A percentile compares a stretch with the other conserved stretches of the same genome.
Evolutionary conservation across 1,140 invertebrate species (phyloP).

Genomic region (Zaprionus camerounensis): DNA sequence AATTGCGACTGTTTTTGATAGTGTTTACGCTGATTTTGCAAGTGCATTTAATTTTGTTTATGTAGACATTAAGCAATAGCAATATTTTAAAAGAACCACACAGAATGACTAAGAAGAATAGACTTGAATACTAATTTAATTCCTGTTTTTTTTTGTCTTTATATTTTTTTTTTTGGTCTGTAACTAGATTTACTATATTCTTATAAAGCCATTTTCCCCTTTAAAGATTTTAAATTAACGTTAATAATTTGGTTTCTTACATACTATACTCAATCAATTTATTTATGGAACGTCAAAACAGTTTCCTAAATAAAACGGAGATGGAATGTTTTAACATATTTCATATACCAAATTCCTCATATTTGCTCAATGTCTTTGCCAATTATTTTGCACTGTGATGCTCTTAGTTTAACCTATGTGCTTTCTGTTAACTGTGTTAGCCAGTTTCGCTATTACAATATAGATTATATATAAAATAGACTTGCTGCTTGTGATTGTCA

Average conservation of each 20-base stretch:
- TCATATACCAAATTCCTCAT: neutral
- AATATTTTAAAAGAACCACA: constrained; percentile 35
- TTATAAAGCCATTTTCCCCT: too few relatives aligned
- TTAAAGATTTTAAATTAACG: too few relatives aligned
- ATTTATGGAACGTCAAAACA: too few relatives aligned
- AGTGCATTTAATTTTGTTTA: constrained; percentile 66
- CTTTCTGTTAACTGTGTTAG: neutral
- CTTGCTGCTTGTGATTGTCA: neutral
- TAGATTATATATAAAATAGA: neutral
- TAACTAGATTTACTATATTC: too few relatives aligned
- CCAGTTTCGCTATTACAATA: neutral
- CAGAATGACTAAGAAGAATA: neutral
- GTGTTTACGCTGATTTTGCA: constrained; percentile 52
- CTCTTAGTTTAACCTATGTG: neutral
- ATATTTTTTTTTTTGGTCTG: neutral
- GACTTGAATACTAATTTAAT: neutral
- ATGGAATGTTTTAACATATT: neutral
- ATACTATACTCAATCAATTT: too few relatives aligned
- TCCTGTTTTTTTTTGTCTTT: neutral
- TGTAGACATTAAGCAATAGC: constrained; percentile 42
- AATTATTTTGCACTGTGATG: constrained; percentile 21
- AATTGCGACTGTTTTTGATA: constrained; percentile 51
- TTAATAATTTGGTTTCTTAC: too few relatives aligned
- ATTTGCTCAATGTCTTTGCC: neutral
- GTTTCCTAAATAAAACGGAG: too few relatives aligned